Evolutionary conservation across 2,797 vertebrate species (phyloP).

Genomic region (Etheostoma perlongum): DNA sequence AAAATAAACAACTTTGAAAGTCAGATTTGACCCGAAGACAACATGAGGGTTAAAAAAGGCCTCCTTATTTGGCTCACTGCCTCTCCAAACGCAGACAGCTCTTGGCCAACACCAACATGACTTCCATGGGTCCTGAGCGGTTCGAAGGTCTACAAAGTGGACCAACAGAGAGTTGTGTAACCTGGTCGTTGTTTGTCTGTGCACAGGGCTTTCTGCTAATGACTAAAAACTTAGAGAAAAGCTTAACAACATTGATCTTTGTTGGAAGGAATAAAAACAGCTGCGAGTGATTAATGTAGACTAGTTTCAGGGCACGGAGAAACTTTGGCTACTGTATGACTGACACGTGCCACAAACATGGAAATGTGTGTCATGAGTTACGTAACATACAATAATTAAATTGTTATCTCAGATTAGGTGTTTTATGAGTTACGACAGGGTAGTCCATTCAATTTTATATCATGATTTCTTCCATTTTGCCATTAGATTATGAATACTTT

Average conservation of each 20-base stretch:
- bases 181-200: not conserved
- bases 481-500: no score
- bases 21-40: no score
- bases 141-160: slow-evolving; percentile 47
- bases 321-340: no score
- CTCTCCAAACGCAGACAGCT: slow-evolving; percentile 6
- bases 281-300: not conserved
- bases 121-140: not conserved
- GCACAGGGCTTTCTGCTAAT: not conserved
- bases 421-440: not conserved
- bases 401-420: not conserved
- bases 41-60: no score
- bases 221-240: not conserved
- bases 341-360: not conserved
- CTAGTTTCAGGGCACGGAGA: no score
- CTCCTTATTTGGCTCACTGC: not conserved
- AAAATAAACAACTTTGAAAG: no score
- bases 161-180: slow-evolving; percentile 35
- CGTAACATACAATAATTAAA: not conserved
- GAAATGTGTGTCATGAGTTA: not conserved
- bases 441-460: no score
- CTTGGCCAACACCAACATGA: not conserved
- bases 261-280: not conserved
- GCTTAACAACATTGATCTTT: not conserved
- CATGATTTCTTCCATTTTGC: not conserved